phyloP scores from a whole-genome alignment of 2,797 vertebrate genomes.

The Sebastes paucispinis region DNA sequence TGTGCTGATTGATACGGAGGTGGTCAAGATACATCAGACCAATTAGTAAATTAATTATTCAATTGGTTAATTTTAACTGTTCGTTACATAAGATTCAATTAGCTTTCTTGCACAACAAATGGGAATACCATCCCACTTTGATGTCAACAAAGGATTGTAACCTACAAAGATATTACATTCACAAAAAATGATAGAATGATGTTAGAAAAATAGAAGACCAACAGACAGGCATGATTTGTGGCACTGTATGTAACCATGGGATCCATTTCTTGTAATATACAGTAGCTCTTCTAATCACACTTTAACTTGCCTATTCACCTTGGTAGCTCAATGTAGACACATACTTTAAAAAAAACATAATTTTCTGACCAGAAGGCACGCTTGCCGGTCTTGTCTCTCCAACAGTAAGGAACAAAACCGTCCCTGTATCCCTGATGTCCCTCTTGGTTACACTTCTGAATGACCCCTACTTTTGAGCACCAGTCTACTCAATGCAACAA shows the following conservation, averaged over 20 bases:
- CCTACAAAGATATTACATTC: not conserved
- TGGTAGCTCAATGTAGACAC: not conserved
- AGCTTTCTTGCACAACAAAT: not conserved
- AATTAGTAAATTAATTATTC: not conserved
- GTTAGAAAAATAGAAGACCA: not conserved
- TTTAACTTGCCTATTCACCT: not conserved
- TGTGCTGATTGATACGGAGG: not conserved
- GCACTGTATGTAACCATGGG: not conserved
- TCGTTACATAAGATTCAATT: not conserved
- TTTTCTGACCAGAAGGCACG: not conserved
- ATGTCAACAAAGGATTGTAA: too few species aligned
- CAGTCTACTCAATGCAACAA: not conserved
- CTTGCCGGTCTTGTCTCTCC: not conserved
- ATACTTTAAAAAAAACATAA: not conserved
- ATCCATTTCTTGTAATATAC: not conserved
- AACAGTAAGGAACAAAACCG: not conserved
- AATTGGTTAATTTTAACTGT: conserved; percentile 6
- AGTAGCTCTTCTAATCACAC: not conserved
- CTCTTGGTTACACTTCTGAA: not conserved
- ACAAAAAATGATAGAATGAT: too few species aligned
- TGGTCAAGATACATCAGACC: not conserved
- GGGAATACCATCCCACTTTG: not conserved
- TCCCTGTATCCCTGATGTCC: not conserved
- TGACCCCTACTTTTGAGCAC: not conserved
- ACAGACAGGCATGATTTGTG: not conserved